Evolutionary conservation across 64 coral and sea anemone species (phyloP).

Genomic region (Porites lutea): DNA sequence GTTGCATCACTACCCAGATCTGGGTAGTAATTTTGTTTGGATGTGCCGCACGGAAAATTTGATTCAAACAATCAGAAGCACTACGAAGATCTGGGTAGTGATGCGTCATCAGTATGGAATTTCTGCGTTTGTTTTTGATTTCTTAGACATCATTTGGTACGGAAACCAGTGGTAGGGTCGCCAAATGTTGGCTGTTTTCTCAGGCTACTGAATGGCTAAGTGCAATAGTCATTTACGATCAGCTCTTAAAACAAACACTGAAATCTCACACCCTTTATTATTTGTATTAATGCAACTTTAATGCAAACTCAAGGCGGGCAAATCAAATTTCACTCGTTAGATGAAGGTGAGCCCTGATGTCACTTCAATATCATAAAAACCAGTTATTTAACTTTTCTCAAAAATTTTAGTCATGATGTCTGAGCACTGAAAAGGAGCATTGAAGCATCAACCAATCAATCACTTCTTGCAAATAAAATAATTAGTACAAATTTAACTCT

Average conservation of each 20-base stretch:
- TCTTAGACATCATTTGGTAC: too few species aligned
- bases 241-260: background rate
- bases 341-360: background rate
- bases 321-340: constrained; percentile 5
- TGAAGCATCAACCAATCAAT: background rate
- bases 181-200: too few species aligned
- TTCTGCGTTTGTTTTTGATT: too few species aligned
- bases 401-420: background rate
- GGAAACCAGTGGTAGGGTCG: too few species aligned
- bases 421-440: background rate
- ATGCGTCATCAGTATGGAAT: too few species aligned
- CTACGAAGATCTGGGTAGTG: too few species aligned
- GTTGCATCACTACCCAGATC: too few species aligned
- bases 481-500: background rate
- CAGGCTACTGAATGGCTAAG: too few species aligned
- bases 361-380: background rate
- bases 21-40: too few species aligned
- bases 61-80: too few species aligned
- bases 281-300: background rate
- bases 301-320: constrained; percentile 3
- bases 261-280: background rate
- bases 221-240: background rate
- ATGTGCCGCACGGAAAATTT: too few species aligned
- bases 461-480: background rate
- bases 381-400: constrained; percentile 3